Conservation (phyloP, 64 coral and sea anemone species). For the Trachythela sp. region DNA sequence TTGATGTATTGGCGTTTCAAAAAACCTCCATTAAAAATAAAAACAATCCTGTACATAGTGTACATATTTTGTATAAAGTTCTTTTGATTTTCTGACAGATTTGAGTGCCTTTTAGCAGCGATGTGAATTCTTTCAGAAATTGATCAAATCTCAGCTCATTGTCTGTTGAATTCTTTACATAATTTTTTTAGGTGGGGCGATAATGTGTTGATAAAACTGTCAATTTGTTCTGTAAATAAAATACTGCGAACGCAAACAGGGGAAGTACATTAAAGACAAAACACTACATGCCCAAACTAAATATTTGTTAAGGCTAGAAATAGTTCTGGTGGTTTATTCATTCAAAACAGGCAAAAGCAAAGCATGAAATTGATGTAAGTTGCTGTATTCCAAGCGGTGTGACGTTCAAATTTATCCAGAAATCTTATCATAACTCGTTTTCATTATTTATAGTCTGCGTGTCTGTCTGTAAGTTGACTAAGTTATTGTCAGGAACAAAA, state of each 20-base stretch:
- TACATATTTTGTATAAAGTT: background rate
- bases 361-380: background rate
- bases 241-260: background rate
- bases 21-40: too few species aligned
- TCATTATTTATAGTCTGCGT: background rate
- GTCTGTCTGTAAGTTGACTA: background rate
- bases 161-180: background rate
- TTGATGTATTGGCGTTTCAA: too few species aligned
- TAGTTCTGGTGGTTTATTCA: too few species aligned
- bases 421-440: background rate
- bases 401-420: background rate
- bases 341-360: background rate
- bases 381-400: background rate
- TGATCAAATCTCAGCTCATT: background rate
- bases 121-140: background rate
- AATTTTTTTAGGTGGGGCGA: background rate
- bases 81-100: background rate
- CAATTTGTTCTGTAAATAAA: conserved; percentile 1
- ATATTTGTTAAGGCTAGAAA: background rate
- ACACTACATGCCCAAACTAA: background rate
- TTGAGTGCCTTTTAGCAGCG: background rate
- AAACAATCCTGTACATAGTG: too few species aligned
- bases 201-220: background rate
- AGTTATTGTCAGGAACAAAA: too few species aligned
- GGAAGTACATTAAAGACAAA: background rate